A percentile compares a stretch with the other conserved stretches of the same genome.
Evolutionary conservation across 2,888 invertebrate genomes (phyloP).

Genomic region (Patella ulyssiponensis): DNA sequence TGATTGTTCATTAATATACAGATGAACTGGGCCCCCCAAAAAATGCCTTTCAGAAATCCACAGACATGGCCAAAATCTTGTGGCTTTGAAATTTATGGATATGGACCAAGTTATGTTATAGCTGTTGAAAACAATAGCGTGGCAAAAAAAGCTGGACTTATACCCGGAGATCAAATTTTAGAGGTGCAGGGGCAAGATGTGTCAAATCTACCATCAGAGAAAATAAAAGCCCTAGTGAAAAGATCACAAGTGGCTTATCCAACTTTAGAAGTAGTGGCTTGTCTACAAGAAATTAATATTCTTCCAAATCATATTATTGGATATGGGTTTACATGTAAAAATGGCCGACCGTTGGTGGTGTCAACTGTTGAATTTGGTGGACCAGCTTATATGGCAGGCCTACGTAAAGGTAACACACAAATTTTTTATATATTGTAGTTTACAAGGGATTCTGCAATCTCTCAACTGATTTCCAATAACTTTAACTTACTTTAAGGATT

Average conservation of each 20-base stretch:
- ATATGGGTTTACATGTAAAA: constrained; percentile 62
- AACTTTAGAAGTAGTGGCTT: constrained; percentile 65
- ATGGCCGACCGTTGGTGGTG: constrained; percentile 61
- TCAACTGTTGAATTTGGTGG: constrained; percentile 61
- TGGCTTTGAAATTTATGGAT: constrained; percentile 69
- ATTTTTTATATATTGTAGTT: no score
- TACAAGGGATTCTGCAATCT: no score
- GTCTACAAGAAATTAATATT: constrained; percentile 58
- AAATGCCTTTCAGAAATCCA: constrained; percentile 49
- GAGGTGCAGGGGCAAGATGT: constrained; percentile 69
- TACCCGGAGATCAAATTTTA: constrained; percentile 68
- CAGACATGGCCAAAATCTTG: constrained; percentile 66
- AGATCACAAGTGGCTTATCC: constrained; percentile 59
- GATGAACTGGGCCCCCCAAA: background rate
- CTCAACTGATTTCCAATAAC: no score
- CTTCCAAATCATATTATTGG: constrained; percentile 50
- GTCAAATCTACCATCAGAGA: constrained; percentile 59
- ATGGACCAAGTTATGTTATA: constrained; percentile 68
- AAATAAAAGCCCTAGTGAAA: constrained; percentile 59
- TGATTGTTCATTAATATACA: no score
- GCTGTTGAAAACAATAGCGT: constrained; percentile 63
- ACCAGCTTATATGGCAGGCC: constrained; percentile 64
- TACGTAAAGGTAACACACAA: constrained; percentile 57
- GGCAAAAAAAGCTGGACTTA: constrained; percentile 65
- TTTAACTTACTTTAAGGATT: no score